Conservation (phyloP, 2,888 invertebrate species). For the Drosophila robusta region DNA sequence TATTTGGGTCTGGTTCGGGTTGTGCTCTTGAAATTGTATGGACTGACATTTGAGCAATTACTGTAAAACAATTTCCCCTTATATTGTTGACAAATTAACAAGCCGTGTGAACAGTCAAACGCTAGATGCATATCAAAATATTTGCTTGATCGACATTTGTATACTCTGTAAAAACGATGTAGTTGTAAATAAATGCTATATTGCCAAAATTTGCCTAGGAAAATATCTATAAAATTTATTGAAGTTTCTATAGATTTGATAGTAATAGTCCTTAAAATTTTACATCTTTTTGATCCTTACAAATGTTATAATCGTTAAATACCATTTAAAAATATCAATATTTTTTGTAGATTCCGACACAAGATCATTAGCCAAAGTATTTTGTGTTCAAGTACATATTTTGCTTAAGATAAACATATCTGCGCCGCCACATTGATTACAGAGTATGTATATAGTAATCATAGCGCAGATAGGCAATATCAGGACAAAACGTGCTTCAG, state of each 20-base stretch:
- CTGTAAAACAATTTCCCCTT: constrained; percentile 35
- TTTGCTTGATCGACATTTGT: background rate
- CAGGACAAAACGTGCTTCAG: constrained; percentile 6
- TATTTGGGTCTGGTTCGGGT: constrained; percentile 2
- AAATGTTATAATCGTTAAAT: no score
- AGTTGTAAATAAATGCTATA: no score
- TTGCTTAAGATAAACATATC: no score
- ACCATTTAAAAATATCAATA: no score
- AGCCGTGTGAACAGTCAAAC: constrained; percentile 34
- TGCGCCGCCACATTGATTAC: background rate
- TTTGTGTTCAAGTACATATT: no score
- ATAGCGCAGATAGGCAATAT: constrained; percentile 12
- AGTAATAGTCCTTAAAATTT: no score
- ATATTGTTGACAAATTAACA: constrained; percentile 46
- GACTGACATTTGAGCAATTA: constrained; percentile 37
- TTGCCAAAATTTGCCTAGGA: no score
- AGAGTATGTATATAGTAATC: constrained; percentile 12
- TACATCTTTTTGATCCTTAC: no score
- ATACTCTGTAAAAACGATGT: constrained; percentile 8
- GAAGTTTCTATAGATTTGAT: no score
- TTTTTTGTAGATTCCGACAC: no score
- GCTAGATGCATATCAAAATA: background rate
- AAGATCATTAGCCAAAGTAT: no score
- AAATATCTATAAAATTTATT: no score
- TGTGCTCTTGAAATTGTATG: constrained; percentile 34